Conservation (phyloP, 2,797 vertebrate genomes). For the Lerista edwardsae region DNA sequence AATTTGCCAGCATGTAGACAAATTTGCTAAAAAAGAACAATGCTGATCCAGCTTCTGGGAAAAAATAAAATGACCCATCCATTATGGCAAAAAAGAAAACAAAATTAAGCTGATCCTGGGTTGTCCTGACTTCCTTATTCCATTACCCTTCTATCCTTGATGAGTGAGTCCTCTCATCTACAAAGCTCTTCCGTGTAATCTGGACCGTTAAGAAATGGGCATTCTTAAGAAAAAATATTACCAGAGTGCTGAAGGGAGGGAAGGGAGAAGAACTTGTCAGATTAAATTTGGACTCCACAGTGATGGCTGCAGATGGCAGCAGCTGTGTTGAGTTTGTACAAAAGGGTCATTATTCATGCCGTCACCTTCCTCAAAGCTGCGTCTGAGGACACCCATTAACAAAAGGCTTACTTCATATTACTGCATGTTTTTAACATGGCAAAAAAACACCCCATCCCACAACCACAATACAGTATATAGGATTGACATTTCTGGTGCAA, state of each 20-base stretch:
- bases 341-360: background rate
- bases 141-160: background rate
- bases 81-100: no score
- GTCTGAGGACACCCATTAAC: background rate
- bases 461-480: no score
- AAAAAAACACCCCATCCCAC: no score
- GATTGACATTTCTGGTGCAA: background rate
- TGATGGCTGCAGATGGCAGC: constrained; percentile 32
- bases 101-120: background rate
- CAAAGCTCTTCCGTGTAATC: constrained; percentile 15
- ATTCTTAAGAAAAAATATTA: constrained; percentile 37
- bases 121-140: background rate
- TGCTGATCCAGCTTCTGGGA: background rate
- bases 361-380: background rate
- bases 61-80: background rate
- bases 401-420: background rate
- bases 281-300: background rate
- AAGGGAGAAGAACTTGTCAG: background rate
- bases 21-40: background rate
- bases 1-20: background rate
- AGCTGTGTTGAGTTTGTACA: rapidly evolving
- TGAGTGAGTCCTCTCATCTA: background rate
- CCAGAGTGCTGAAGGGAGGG: background rate
- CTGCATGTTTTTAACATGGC: background rate
- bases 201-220: constrained; percentile 3